Conservation (phyloP, 2,113 vertebrate genomes). For the Brachionichthys hirsutus region DNA sequence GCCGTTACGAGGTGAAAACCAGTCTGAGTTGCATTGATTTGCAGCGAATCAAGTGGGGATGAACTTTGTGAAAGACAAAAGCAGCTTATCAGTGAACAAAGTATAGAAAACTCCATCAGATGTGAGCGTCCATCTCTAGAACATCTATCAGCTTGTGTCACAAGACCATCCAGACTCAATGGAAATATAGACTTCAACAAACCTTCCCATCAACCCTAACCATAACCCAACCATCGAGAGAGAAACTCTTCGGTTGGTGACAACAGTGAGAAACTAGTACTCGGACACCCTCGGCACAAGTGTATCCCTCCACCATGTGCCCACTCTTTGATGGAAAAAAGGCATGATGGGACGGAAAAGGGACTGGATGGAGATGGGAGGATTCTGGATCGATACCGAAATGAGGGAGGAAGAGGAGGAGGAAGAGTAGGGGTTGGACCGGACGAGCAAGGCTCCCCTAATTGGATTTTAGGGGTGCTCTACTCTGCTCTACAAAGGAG, state of each 20-base stretch:
- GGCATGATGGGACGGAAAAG: not conserved
- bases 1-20: slow-evolving; percentile 30
- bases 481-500: slow-evolving; percentile 50
- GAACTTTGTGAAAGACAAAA: slow-evolving; percentile 12
- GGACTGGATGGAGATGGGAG: not conserved
- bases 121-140: not conserved
- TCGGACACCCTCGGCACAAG: slow-evolving; percentile 3
- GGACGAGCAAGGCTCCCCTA: slow-evolving; percentile 43
- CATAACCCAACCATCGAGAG: too few species aligned
- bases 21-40: not conserved
- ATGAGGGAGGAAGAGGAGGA: slow-evolving; percentile 14
- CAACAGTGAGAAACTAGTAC: slow-evolving; percentile 1
- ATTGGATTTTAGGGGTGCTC: slow-evolving; percentile 66
- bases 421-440: slow-evolving; percentile 29
- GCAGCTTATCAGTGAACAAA: slow-evolving; percentile 1
- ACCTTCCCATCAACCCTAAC: not conserved
- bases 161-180: not conserved
- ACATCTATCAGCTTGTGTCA: slow-evolving; percentile 1
- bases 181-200: too few species aligned
- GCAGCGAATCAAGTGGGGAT: slow-evolving; percentile 22
- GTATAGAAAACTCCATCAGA: slow-evolving; percentile 29
- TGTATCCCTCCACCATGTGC: not conserved
- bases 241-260: not conserved
- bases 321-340: slow-evolving; percentile 38
- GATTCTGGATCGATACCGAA: slow-evolving; percentile 50